Conservation (phyloP, 2,113 vertebrate species). For the Cepphus grylle region DNA sequence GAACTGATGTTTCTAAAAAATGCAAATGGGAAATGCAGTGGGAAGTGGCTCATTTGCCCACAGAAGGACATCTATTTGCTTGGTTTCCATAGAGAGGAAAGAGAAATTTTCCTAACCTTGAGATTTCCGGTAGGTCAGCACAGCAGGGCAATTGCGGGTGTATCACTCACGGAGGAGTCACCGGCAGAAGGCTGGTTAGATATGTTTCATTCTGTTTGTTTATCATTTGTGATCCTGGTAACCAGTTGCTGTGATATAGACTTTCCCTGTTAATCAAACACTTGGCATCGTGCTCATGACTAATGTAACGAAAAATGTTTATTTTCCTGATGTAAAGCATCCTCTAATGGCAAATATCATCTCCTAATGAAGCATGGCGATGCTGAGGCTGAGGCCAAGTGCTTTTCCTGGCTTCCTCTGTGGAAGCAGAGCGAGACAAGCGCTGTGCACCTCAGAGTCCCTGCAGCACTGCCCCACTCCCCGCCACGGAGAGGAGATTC, state of each 20-base stretch:
- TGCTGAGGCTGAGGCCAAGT: neutral
- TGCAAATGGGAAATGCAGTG: neutral
- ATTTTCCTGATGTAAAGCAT: conserved; percentile 20
- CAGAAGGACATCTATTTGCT: conserved; percentile 14
- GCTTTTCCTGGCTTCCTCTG: neutral
- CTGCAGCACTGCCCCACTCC: neutral
- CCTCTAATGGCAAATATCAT: neutral
- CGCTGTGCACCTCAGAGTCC: neutral
- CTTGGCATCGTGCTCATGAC: neutral
- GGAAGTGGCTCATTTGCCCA: neutral
- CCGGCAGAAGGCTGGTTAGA: neutral
- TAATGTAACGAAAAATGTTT: conserved; percentile 3
- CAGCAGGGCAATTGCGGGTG: neutral
- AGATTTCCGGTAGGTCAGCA: neutral
- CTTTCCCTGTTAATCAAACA: conserved; percentile 17
- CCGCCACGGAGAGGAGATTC: fast-evolving
- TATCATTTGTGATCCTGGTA: neutral
- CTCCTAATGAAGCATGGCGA: neutral
- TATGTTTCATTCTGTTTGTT: conserved; percentile 51
- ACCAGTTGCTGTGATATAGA: neutral
- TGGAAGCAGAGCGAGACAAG: neutral
- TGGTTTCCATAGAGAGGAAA: conserved; percentile 54
- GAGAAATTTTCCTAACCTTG: neutral
- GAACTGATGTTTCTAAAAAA: neutral
- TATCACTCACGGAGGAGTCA: neutral